phyloP scores from a whole-genome alignment of 2,797 vertebrate genomes.

The Muraenolepis orangiensis region DNA sequence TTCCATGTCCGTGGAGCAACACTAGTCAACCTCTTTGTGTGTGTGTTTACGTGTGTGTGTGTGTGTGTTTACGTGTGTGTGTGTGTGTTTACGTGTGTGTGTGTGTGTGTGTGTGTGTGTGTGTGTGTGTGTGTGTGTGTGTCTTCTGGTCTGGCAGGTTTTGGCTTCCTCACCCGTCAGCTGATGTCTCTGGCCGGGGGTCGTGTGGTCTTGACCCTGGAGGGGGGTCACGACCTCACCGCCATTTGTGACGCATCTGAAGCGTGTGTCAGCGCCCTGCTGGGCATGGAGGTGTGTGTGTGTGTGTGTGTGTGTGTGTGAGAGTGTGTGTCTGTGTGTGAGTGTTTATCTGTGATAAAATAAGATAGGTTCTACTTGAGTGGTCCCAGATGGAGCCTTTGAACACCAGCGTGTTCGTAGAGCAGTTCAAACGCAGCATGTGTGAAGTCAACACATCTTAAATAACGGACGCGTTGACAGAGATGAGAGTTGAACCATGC shows the following conservation, averaged over 20 bases:
- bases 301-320: background rate
- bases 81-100: slow-evolving; percentile 10
- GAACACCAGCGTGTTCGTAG: background rate
- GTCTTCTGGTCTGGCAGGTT: slow-evolving; percentile 70
- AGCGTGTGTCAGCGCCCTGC: slow-evolving; percentile 84
- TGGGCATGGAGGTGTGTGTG: slow-evolving; percentile 83
- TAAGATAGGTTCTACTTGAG: background rate
- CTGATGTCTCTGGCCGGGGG: slow-evolving; percentile 88
- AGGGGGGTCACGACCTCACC: slow-evolving; percentile 87
- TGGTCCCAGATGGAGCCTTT: background rate
- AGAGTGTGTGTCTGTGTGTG: background rate
- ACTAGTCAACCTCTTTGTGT: slow-evolving; percentile 10
- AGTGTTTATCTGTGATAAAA: background rate
- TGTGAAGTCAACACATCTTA: background rate
- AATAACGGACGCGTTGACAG: background rate
- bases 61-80: slow-evolving; percentile 11
- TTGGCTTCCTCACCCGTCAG: slow-evolving; percentile 89
- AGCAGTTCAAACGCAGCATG: background rate
- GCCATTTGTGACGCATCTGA: slow-evolving; percentile 91
- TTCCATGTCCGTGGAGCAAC: background rate
- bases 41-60: slow-evolving; percentile 2
- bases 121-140: slow-evolving; percentile 16
- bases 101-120: slow-evolving; percentile 3
- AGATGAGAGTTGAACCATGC: background rate
- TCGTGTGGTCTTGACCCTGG: slow-evolving; percentile 83